phyloP scores from a whole-genome alignment of 2,113 vertebrate genomes.

The Neotragus moschatus region DNA sequence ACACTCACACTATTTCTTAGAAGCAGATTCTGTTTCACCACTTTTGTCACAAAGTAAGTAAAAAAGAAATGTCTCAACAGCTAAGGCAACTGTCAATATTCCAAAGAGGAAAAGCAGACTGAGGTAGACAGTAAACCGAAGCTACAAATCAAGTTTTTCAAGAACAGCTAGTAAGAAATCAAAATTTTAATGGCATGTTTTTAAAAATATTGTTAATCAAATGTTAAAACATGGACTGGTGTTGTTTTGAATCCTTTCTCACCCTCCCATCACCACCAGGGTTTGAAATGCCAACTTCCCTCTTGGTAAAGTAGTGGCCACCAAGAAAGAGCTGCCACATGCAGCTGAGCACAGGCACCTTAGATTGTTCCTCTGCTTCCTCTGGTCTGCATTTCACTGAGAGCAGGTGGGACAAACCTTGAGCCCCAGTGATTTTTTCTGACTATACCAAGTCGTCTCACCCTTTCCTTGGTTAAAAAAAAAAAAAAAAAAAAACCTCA shows the following conservation, averaged over 20 bases:
- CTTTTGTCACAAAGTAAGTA: conserved; percentile 23
- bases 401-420: neutral
- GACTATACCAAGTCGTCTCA: neutral
- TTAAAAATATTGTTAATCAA: neutral
- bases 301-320: neutral
- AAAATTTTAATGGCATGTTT: conserved; percentile 14
- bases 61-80: conserved; percentile 27
- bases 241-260: neutral
- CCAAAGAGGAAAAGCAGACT: conserved; percentile 46
- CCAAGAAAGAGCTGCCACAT: neutral
- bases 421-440: neutral
- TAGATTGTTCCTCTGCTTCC: neutral
- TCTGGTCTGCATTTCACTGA: neutral
- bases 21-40: neutral
- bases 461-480: neutral
- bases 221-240: neutral
- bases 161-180: conserved; percentile 13
- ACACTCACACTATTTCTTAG: conserved; percentile 2
- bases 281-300: neutral
- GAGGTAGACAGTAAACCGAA: conserved; percentile 37
- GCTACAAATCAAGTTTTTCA: conserved; percentile 52
- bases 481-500: neutral
- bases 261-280: neutral
- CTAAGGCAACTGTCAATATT: conserved; percentile 29
- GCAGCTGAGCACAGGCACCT: neutral